phyloP scores from a whole-genome alignment of 2,797 vertebrate genomes.

The Gymnothorax reevesii region DNA sequence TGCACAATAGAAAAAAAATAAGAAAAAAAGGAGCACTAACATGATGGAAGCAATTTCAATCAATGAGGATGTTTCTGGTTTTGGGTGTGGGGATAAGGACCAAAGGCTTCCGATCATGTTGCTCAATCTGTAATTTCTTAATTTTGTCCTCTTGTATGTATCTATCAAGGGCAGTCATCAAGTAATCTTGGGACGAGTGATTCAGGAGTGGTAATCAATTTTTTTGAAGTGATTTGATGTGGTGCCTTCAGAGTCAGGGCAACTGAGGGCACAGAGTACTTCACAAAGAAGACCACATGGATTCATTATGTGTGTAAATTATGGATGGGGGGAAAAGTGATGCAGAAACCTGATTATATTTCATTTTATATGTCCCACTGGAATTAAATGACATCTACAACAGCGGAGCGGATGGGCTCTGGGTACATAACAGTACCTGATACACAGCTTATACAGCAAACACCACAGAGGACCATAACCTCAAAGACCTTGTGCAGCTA shows the following conservation, averaged over 20 bases:
- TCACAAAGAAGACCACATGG: background rate
- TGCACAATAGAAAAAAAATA: too few relatives aligned
- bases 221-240: background rate
- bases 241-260: background rate
- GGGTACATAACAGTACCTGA: background rate
- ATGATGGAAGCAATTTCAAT: too few relatives aligned
- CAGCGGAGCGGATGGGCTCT: background rate
- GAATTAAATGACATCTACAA: background rate
- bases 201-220: background rate
- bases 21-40: too few relatives aligned
- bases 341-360: background rate
- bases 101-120: too few relatives aligned
- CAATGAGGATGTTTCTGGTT: too few relatives aligned
- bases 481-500: background rate
- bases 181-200: background rate
- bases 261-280: background rate
- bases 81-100: too few relatives aligned
- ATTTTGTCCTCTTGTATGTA: background rate
- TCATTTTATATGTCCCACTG: background rate
- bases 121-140: too few relatives aligned
- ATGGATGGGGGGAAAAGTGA: background rate
- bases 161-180: background rate
- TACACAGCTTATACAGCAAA: background rate
- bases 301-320: background rate
- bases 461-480: background rate